Percentiles rank a stretch among this genome's conserved stretches.
Conservation (phyloP, 2,888 invertebrate genomes). For the Melanchra persicariae region DNA sequence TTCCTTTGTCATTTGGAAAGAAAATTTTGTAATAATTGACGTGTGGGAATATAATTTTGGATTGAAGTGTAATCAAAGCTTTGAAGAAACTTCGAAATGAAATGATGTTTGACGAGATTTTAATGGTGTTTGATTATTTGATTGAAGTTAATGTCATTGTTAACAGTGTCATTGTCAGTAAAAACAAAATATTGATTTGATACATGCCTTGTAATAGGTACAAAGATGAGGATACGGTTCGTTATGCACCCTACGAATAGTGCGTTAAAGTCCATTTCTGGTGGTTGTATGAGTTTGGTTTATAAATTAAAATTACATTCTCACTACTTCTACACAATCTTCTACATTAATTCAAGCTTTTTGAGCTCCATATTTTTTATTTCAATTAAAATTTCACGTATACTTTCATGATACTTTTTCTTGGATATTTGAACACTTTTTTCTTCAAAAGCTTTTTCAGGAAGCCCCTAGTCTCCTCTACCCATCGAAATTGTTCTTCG, state of each 20-base stretch:
- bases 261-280: neutral
- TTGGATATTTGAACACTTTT: too few species aligned
- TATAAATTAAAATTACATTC: neutral
- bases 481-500: too few species aligned
- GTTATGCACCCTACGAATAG: neutral
- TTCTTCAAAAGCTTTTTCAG: too few species aligned
- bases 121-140: conserved; percentile 45
- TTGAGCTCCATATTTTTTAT: too few species aligned
- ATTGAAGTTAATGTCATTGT: conserved; percentile 18
- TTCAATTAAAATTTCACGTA: too few species aligned
- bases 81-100: conserved; percentile 21
- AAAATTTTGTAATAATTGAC: conserved; percentile 5
- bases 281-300: neutral
- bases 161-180: neutral
- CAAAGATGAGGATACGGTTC: neutral
- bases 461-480: too few species aligned
- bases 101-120: conserved; percentile 42
- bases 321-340: too few species aligned
- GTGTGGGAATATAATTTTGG: conserved; percentile 39
- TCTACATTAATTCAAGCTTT: too few species aligned
- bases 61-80: conserved; percentile 30
- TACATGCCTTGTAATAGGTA: neutral
- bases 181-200: neutral
- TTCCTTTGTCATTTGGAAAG: conserved; percentile 9
- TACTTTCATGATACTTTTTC: too few species aligned